Base-by-base conservation (phyloP, 2,888 invertebrate species). In the Hirtodrosophila alboralis region DNA sequence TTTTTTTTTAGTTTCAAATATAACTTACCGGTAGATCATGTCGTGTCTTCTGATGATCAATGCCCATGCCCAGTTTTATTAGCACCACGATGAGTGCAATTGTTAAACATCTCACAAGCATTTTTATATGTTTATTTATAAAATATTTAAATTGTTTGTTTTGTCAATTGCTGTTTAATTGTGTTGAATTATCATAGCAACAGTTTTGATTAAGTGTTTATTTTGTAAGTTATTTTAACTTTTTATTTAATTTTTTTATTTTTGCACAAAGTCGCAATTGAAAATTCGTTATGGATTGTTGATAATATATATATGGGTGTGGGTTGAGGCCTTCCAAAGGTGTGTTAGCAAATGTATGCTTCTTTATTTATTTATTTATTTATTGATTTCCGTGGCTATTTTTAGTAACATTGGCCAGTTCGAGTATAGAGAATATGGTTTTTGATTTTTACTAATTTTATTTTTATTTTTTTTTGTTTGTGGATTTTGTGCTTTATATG, bases 1-100 rank as follows among this genome's bases (percentile, higher is more conserved):
- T n/a, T n/a, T n/a, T n/a, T n/a, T n/a, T n/a, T n/a, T n/a, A n/a
- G n/a, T n/a, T n/a, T n/a, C n/a, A n/a, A n/a, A n/a, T n/a, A 10
- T 30, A 27, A 66, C 86, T 86, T 79, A 87, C 86, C 84, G 75
- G 73, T 60, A 69, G 64, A 64, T 86, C 80, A 59, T 72, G 72
- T 36, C 67, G 81, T 44, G 73, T 12, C 13, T 48, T 27, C 56
- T 21, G 21, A 13, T 43, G 59, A 13, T 57, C 72, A 34, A 56
- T 53, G 38, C 34, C 44, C 54, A 38, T 26, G 30, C 58, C 73
- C 28, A 51, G 30, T 7, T 69, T 54, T 5, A 66, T 57, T 31
- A 79, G 59, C 59, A 76, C 58, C 53, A 75, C 48, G 28, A 64
- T 59, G 28, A 75, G 49, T 48, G 68, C 65, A 34, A 78, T 51